Evolutionary conservation across 2,888 invertebrate genomes (phyloP).

Genomic region (Criorhina ranunculi): DNA sequence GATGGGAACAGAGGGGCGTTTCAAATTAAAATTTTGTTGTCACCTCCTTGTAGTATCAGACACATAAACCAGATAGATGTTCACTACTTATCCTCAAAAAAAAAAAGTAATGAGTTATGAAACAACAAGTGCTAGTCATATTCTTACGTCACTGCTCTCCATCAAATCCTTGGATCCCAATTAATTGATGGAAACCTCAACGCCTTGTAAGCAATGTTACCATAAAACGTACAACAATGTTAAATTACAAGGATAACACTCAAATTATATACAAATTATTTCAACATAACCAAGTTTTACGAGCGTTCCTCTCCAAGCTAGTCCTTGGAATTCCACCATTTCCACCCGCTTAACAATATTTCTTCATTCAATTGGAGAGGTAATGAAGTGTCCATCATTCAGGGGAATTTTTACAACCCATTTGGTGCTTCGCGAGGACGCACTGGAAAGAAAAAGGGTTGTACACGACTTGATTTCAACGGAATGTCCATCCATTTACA

Average conservation of each 20-base stretch:
- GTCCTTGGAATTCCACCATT: slow-evolving; percentile 4
- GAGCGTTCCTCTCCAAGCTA: slow-evolving; percentile 1
- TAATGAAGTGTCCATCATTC: slow-evolving; percentile 67
- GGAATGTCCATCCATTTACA: slow-evolving; percentile 15
- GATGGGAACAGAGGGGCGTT: too few relatives aligned
- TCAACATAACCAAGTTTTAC: slow-evolving; percentile 26
- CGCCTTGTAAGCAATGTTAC: neutral
- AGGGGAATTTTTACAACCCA: slow-evolving; percentile 37
- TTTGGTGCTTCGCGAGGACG: slow-evolving; percentile 3
- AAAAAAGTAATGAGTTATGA: too few relatives aligned
- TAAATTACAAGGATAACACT: slow-evolving; percentile 32
- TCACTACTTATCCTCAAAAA: too few relatives aligned
- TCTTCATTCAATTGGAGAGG: slow-evolving; percentile 51
- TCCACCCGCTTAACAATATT: slow-evolving; percentile 15
- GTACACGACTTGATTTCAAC: slow-evolving; percentile 32
- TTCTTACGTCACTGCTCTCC: too few relatives aligned
- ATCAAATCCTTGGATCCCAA: neutral
- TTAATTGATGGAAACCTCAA: slow-evolving; percentile 6
- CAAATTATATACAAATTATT: slow-evolving; percentile 56
- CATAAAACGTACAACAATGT: slow-evolving; percentile 16
- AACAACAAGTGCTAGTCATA: too few relatives aligned
- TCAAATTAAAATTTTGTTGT: too few relatives aligned
- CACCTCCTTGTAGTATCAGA: too few relatives aligned
- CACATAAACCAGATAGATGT: too few relatives aligned
- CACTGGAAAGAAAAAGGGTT: slow-evolving; percentile 22